phyloP scores from a whole-genome alignment of 2,797 vertebrate genomes.

The Mycteria americana region DNA sequence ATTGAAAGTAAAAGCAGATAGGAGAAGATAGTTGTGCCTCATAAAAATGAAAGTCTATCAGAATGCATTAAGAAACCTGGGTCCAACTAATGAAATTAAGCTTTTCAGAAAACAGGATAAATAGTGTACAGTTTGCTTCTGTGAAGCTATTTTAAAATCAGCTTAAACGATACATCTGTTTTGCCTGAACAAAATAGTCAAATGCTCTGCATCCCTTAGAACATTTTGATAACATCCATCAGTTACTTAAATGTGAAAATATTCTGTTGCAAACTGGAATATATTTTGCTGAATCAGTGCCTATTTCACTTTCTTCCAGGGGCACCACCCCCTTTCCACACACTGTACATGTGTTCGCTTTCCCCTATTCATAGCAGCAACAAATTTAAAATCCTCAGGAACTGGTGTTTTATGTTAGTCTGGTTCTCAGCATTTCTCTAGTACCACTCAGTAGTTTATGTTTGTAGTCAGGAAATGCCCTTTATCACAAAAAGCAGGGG shows the following conservation, averaged over 20 bases:
- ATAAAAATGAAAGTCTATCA: background rate
- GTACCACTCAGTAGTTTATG: background rate
- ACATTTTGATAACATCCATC: background rate
- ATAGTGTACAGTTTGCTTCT: background rate
- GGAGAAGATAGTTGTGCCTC: background rate
- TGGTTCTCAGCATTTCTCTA: background rate
- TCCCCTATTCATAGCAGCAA: background rate
- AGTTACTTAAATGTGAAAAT: background rate
- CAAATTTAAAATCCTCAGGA: background rate
- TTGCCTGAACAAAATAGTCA: background rate
- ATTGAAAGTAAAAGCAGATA: background rate
- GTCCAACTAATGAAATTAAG: background rate
- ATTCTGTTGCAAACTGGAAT: accelerated
- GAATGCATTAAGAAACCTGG: background rate
- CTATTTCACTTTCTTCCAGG: background rate
- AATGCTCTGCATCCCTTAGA: background rate
- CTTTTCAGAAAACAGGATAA: background rate
- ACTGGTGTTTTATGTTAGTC: background rate
- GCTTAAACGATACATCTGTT: background rate
- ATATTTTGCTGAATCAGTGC: accelerated
- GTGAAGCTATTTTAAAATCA: background rate
- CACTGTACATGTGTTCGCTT: accelerated
- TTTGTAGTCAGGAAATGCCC: background rate
- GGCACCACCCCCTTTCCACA: accelerated
- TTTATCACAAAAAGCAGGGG: background rate